A percentile compares a stretch with the other conserved stretches of the same genome.
Conservation (phyloP, 2,113 vertebrate genomes). For the Syngnathoides biaculeatus region DNA sequence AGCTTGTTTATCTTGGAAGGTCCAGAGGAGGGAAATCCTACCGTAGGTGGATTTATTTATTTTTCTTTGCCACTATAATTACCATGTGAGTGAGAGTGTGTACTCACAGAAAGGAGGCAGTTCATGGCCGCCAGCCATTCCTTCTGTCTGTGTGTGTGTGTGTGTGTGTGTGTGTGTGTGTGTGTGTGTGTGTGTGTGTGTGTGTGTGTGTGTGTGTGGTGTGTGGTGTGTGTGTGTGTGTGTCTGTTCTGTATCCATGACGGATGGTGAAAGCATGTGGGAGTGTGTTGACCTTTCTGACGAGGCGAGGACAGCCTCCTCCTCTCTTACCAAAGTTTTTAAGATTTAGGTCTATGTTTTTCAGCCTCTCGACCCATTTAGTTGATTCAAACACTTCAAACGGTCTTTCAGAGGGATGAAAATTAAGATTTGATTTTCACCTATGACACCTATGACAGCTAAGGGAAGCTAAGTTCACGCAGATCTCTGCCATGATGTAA, state of each 20-base stretch:
- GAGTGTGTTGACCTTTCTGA: conserved; percentile 56
- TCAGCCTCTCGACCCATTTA: background rate
- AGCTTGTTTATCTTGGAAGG: conserved; percentile 11
- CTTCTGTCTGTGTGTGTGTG: background rate
- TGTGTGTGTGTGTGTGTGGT: background rate
- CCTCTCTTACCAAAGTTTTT: conserved; percentile 16
- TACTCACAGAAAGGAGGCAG: background rate
- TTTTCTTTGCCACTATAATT: conserved; percentile 6
- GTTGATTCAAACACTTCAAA: background rate
- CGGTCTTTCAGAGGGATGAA: background rate
- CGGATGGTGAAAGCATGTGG: conserved; percentile 45
- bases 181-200: background rate
- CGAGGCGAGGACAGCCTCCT: conserved; percentile 18
- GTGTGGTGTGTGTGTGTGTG: too few relatives aligned
- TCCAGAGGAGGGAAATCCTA: background rate
- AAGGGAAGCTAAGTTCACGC: too few relatives aligned
- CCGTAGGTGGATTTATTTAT: background rate
- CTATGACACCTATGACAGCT: too few relatives aligned
- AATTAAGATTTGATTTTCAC: background rate
- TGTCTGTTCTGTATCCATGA: conserved; percentile 42
- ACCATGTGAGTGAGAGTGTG: conserved; percentile 6
- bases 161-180: too few relatives aligned
- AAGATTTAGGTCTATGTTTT: conserved; percentile 8
- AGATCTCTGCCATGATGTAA: background rate
- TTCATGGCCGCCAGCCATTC: conserved; percentile 35